These are phyloP conservation scores for Polyodon spathula DNA, from an alignment of 2,113 vertebrate genomes.

Conservation along the genomic window DNA sequence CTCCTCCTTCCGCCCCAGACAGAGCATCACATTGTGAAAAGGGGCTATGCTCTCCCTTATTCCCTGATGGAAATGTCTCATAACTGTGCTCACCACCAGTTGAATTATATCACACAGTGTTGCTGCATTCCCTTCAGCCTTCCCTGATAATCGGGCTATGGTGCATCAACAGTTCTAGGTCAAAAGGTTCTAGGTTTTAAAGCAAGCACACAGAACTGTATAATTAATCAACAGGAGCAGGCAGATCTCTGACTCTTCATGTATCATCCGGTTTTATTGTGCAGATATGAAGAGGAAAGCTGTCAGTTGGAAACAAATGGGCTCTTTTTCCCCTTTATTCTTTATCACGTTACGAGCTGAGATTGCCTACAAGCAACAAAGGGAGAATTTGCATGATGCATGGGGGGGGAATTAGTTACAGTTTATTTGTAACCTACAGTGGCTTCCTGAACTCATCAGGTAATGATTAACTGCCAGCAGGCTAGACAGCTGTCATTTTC, in stretches of 20 bases:
- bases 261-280: slow-evolving; percentile 44
- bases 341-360: slow-evolving; percentile 49
- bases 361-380: slow-evolving; percentile 45
- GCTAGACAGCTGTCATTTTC: slow-evolving; percentile 11
- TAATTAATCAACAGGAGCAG: too few relatives aligned
- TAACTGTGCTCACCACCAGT: too few relatives aligned
- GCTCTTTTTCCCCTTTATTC: slow-evolving; percentile 54
- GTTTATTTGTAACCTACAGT: slow-evolving; percentile 13
- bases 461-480: slow-evolving; percentile 30
- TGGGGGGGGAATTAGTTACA: slow-evolving; percentile 15
- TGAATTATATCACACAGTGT: too few relatives aligned
- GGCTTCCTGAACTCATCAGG: slow-evolving; percentile 15
- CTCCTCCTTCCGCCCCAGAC: slow-evolving; percentile 32
- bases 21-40: slow-evolving; percentile 27
- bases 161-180: too few relatives aligned
- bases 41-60: slow-evolving; percentile 12
- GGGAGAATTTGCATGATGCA: slow-evolving; percentile 37
- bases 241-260: too few relatives aligned
- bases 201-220: too few relatives aligned
- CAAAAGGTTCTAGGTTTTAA: too few relatives aligned
- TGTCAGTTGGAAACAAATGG: slow-evolving; percentile 62
- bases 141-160: too few relatives aligned
- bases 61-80: slow-evolving; percentile 31
- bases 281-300: slow-evolving; percentile 41
- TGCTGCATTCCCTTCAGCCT: too few relatives aligned